Base-by-base conservation (phyloP, 2,888 invertebrate genomes). In the Deilephila porcellus region DNA sequence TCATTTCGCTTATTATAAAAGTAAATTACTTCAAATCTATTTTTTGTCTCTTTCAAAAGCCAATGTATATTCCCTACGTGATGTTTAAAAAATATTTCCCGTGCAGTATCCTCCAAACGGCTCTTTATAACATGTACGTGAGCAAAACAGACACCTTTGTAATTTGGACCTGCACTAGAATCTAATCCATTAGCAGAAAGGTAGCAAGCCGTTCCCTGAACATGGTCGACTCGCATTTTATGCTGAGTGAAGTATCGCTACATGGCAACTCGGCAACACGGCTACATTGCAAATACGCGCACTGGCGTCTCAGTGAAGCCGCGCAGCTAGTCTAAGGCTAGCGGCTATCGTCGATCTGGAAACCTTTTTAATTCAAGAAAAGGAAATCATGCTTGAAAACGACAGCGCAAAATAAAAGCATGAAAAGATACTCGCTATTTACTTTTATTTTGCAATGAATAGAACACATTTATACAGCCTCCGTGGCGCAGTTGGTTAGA, bases 181-280 rank as follows among this genome's bases (percentile, higher is more conserved):
- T 67, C 67, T 67, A 67, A 67, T 67, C 67, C 67, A 67, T 67
- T 67, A 67, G 67, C 67, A 67, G 67, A 67, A 52, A 67, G 67
- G 52, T 52, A 67, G 52, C 67, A 67, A 67, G 14, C 67, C 67
- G 67, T 67, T 67, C 25, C 37, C 67, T 67, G 67, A 67, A 67
- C 67, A 67, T 67, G 67, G 67, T 67, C 67, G 67, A 67, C 17
- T 67, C 67, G 67, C 67, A 67, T 67, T 67, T 67, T 67, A 67
- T 67, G 67, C 52, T 52, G 67, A 67, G 52, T 67, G 67, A 52
- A 67, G 67, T 67, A 67, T 67, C 67, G 67, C 32, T 56, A 56
- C 56, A 56, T 56, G 19, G 56, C 56, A 62, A 62, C 45, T 11
- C 45, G 45, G 67, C 32, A n/a, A 56, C 56, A 19, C n/a, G 19